These are phyloP conservation scores for Pteruthius melanotis DNA, from an alignment of 2,113 vertebrate species.

Conservation along the genomic window DNA sequence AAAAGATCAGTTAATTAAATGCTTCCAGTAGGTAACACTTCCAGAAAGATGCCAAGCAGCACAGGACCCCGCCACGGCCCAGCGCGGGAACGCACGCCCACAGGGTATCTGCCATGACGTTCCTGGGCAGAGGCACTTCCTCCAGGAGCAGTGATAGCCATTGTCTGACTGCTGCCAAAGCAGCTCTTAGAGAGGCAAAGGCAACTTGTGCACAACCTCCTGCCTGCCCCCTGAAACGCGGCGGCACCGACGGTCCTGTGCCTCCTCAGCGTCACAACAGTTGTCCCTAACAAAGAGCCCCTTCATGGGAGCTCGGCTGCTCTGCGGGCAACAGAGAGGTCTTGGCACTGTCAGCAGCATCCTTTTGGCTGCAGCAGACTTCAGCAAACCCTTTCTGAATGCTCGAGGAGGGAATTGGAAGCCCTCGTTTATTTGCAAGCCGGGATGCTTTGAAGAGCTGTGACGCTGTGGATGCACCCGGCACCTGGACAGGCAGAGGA, in stretches of 20 bases:
- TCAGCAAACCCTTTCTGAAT: not conserved
- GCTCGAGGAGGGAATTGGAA: fast-evolving
- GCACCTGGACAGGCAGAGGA: not conserved
- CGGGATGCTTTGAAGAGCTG: not conserved
- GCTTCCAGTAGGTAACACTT: not conserved
- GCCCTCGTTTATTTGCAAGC: not conserved
- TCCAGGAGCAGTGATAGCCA: not conserved
- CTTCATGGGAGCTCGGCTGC: not conserved
- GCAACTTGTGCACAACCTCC: not conserved
- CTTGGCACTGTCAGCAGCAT: not conserved
- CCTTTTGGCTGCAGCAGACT: not conserved
- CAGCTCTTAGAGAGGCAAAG: not conserved
- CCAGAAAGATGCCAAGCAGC: not conserved
- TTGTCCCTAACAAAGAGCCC: not conserved
- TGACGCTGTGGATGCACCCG: fast-evolving
- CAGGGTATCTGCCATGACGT: fast-evolving
- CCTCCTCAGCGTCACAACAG: not conserved
- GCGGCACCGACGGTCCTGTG: not conserved
- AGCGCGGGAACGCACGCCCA: not conserved
- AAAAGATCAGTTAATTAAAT: conserved; percentile 6
- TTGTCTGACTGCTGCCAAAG: not conserved
- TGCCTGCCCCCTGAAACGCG: not conserved
- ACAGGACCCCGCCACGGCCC: not conserved
- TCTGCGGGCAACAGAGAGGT: fast-evolving
- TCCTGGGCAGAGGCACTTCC: not conserved